phyloP scores from a whole-genome alignment of 2,888 invertebrate species.

The Leptopilina myrica region DNA sequence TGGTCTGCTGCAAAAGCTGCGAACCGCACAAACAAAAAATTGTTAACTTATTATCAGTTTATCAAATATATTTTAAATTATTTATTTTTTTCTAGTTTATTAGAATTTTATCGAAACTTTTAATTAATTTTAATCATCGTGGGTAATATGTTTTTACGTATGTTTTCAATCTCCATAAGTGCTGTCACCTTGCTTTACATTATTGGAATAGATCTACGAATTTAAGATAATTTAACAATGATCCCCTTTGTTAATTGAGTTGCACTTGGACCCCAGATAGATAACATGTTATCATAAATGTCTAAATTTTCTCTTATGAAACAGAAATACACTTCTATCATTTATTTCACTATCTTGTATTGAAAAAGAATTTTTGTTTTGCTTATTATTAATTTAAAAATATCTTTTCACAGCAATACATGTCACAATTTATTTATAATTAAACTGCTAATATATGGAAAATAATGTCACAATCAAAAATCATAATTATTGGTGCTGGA shows the following conservation, averaged over 20 bases:
- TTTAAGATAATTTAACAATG: background rate
- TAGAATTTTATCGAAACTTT: too few relatives aligned
- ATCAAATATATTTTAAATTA: too few relatives aligned
- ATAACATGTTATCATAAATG: background rate
- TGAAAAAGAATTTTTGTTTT: background rate
- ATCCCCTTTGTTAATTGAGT: background rate
- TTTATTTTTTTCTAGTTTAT: too few relatives aligned
- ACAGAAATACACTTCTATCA: background rate
- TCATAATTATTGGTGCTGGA: constrained; percentile 81
- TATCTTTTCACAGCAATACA: background rate
- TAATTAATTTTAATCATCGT: too few relatives aligned
- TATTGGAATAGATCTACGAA: background rate
- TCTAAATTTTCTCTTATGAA: background rate
- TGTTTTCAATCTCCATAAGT: too few relatives aligned
- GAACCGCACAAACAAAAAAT: too few relatives aligned
- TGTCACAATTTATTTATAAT: background rate
- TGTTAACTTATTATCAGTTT: too few relatives aligned
- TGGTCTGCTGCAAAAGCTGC: too few relatives aligned
- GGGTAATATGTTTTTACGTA: too few relatives aligned
- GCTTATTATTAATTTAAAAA: background rate
- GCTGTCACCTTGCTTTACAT: too few relatives aligned
- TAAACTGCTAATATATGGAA: background rate
- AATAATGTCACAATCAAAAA: constrained; percentile 59
- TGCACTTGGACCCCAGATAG: background rate
- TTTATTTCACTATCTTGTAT: background rate